A percentile compares a stretch with the other conserved stretches of the same genome.
These are phyloP conservation scores for Neocrepidodera transversa DNA, from an alignment of 2,888 invertebrate species.

Conservation along the genomic window DNA sequence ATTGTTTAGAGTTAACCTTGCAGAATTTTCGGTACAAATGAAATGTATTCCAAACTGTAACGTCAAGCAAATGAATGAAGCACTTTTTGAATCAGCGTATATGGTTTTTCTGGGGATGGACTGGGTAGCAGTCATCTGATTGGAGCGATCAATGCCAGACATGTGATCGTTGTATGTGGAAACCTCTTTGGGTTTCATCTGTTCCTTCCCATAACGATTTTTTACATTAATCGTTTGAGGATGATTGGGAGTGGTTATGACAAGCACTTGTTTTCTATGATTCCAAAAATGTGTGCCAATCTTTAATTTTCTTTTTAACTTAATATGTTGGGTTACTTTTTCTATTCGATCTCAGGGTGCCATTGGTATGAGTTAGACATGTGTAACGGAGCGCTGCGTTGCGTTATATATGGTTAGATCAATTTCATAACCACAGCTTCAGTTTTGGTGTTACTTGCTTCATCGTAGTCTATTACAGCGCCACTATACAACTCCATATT, in stretches of 20 bases:
- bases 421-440: constrained; percentile 6
- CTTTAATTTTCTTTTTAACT: constrained; percentile 3
- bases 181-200: constrained; percentile 11
- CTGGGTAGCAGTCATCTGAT: constrained; percentile 26
- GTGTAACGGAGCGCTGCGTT: constrained; percentile 12
- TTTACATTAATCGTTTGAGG: neutral
- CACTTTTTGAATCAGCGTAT: constrained; percentile 49
- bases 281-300: constrained; percentile 17
- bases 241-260: constrained; percentile 9
- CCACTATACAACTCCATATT: constrained; percentile 24
- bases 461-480: neutral
- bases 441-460: neutral
- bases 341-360: neutral
- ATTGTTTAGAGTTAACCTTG: neutral
- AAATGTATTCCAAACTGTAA: neutral
- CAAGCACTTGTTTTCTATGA: constrained; percentile 12
- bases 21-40: neutral
- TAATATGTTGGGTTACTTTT: neutral
- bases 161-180: constrained; percentile 1
- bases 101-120: constrained; percentile 49
- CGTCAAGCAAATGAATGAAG: constrained; percentile 44
- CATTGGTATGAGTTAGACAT: constrained; percentile 7
- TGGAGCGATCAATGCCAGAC: neutral
- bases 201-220: constrained; percentile 3
- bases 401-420: constrained; percentile 12